These are phyloP conservation scores for Solenopsis invicta DNA, from an alignment of 1,140 invertebrate species.

Conservation along the genomic window DNA sequence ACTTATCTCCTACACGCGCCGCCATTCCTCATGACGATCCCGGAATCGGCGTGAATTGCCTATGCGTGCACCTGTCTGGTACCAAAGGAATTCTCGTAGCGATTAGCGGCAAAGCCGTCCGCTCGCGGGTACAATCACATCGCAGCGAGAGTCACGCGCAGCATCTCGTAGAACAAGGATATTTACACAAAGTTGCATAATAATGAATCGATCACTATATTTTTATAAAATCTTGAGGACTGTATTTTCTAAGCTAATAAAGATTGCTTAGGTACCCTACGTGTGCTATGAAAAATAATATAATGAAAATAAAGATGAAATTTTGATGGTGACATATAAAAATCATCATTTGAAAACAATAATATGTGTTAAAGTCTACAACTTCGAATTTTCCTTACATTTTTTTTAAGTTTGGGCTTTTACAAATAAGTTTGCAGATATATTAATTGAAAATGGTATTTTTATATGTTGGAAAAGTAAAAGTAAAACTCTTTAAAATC, in stretches of 20 bases:
- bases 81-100: constrained; percentile 35
- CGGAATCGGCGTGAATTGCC: constrained; percentile 60
- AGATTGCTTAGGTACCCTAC: not conserved
- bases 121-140: not conserved
- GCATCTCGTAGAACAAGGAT: not conserved
- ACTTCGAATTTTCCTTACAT: too few species aligned
- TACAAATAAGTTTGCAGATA: too few species aligned
- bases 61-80: constrained; percentile 68
- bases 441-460: too few species aligned
- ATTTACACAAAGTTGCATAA: not conserved
- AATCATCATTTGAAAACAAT: not conserved
- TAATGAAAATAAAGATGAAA: not conserved
- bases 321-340: not conserved
- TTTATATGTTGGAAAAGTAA: too few species aligned
- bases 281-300: not conserved
- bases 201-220: not conserved
- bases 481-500: too few species aligned
- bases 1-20: constrained; percentile 54
- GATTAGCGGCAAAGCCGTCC: not conserved
- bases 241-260: not conserved
- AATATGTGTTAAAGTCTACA: not conserved
- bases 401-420: too few species aligned
- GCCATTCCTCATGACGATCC: constrained; percentile 45
- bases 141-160: not conserved
- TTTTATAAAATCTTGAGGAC: not conserved